These are phyloP conservation scores for Gila robusta DNA, from an alignment of 2,797 vertebrate species.

Conservation along the genomic window DNA sequence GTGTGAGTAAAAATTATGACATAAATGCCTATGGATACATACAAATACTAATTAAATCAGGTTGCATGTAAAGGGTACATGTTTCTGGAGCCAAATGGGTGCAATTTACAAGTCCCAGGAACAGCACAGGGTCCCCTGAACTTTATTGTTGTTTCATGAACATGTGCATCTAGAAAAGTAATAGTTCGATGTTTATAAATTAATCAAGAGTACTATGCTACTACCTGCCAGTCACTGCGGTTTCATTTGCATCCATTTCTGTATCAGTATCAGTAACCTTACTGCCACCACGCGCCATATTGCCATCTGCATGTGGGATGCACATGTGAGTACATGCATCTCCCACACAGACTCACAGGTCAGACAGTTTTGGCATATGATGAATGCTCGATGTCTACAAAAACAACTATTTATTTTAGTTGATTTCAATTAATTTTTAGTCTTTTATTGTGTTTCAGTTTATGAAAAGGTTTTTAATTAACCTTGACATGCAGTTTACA, in stretches of 20 bases:
- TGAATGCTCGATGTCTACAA: neutral
- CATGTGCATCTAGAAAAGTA: neutral
- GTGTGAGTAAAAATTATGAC: neutral
- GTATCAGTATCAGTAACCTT: neutral
- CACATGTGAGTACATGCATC: neutral
- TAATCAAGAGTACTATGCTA: neutral
- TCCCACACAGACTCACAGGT: slow-evolving; percentile 25
- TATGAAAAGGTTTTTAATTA: slow-evolving; percentile 28
- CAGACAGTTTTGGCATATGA: slow-evolving; percentile 17
- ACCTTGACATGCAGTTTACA: slow-evolving; percentile 43
- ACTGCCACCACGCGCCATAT: neutral
- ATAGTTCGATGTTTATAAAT: neutral
- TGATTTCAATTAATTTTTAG: neutral
- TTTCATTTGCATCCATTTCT: slow-evolving; percentile 19
- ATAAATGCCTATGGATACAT: neutral
- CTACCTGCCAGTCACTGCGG: neutral
- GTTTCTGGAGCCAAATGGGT: neutral
- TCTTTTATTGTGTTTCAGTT: neutral
- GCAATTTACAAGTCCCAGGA: neutral
- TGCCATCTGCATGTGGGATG: slow-evolving; percentile 31
- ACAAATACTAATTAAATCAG: neutral
- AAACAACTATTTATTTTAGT: neutral
- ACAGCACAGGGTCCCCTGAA: neutral
- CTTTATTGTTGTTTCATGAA: neutral
- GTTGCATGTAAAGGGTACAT: neutral